Conservation (phyloP, 2,888 invertebrate species). For the Myathropa florea region DNA sequence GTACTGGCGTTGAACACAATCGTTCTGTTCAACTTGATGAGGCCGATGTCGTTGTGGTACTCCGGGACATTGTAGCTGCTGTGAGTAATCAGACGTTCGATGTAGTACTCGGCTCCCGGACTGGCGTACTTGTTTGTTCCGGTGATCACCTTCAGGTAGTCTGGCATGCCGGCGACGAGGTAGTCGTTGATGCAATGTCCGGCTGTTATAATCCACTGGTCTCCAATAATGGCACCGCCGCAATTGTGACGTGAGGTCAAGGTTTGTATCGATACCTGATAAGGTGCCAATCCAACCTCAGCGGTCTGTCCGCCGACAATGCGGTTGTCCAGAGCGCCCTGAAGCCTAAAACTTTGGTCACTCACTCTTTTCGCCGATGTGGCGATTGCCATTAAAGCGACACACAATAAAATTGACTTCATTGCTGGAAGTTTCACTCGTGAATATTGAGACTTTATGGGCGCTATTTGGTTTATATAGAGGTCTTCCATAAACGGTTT, state of each 20-base stretch:
- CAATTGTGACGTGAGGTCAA: constrained; percentile 76
- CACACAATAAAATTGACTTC: constrained; percentile 40
- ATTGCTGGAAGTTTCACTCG: neutral
- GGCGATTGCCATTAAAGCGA: constrained; percentile 6
- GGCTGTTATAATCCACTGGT: constrained; percentile 76
- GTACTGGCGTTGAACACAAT: constrained; percentile 82
- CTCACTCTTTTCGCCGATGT: constrained; percentile 14
- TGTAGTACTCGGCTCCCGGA: constrained; percentile 75
- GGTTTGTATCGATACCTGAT: constrained; percentile 79
- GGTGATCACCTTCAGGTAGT: constrained; percentile 75
- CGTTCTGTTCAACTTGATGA: constrained; percentile 83
- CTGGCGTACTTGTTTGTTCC: constrained; percentile 73
- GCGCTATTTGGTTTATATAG: neutral
- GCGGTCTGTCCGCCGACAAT: constrained; percentile 75
- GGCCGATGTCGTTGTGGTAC: constrained; percentile 85
- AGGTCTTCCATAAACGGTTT: neutral
- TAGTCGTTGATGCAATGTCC: constrained; percentile 77
- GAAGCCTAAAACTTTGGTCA: neutral
- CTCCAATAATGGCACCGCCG: constrained; percentile 76
- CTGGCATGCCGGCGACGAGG: constrained; percentile 63
- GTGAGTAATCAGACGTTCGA: too few relatives aligned
- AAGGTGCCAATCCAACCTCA: constrained; percentile 74
- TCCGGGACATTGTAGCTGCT: constrained; percentile 75
- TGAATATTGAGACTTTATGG: neutral
- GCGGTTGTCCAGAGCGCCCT: constrained; percentile 59